A percentile compares a stretch with the other conserved stretches of the same genome.
phyloP scores from a whole-genome alignment of 2,113 vertebrate genomes.

The Tetrao urogallus region DNA sequence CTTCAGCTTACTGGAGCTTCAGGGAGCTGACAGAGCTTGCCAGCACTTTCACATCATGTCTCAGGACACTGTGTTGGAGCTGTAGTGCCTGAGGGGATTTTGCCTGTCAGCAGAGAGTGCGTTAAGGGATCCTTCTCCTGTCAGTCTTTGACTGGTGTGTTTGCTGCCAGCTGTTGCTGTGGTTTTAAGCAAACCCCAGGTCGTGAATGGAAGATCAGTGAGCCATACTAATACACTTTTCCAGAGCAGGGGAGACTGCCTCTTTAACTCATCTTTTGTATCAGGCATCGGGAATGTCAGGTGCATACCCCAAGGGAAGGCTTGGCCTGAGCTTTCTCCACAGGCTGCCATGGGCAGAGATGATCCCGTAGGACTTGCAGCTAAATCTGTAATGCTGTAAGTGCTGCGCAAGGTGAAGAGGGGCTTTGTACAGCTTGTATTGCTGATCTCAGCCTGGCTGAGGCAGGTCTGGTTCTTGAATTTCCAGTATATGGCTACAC shows the following conservation, averaged over 20 bases:
- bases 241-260: background rate
- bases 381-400: background rate
- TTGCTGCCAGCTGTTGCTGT: background rate
- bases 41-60: background rate
- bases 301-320: background rate
- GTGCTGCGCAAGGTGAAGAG: background rate
- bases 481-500: background rate
- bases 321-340: background rate
- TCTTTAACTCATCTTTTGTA: background rate
- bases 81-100: background rate
- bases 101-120: background rate
- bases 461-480: background rate
- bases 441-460: background rate
- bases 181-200: background rate
- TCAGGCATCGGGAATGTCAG: background rate
- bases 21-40: background rate
- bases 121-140: rapidly evolving
- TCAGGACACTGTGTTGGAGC: background rate
- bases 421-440: background rate
- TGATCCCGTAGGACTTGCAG: background rate
- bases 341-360: background rate
- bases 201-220: background rate
- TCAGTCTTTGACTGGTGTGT: background rate
- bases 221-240: background rate
- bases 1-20: background rate